Evolutionary conservation across 2,113 vertebrate species (phyloP).

Genomic region (Micromys minutus): DNA sequence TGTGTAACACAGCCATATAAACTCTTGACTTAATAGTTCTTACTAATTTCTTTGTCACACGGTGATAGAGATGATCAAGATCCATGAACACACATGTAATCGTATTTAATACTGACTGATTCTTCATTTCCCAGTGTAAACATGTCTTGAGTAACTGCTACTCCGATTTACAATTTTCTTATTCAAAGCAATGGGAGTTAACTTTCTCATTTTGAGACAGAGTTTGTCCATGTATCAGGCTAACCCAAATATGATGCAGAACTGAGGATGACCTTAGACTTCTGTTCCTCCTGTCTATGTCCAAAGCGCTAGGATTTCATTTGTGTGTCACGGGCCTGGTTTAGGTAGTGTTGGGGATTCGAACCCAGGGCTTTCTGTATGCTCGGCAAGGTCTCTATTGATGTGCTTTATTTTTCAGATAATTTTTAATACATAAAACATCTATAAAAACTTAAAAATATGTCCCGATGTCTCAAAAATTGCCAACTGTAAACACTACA

Average conservation of each 20-base stretch:
- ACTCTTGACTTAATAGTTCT: constrained; percentile 9
- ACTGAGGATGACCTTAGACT: neutral
- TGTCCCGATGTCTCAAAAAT: constrained; percentile 34
- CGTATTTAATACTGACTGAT: constrained; percentile 13
- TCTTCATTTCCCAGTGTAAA: neutral
- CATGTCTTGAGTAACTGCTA: constrained; percentile 12
- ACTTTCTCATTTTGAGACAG: neutral
- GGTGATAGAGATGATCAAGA: neutral
- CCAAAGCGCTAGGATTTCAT: neutral
- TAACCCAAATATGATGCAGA: neutral
- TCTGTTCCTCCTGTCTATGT: neutral
- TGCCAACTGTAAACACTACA: neutral
- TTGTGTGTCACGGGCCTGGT: neutral
- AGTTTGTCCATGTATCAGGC: neutral
- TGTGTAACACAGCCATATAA: neutral
- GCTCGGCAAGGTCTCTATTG: neutral
- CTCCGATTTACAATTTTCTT: neutral
- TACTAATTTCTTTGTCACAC: constrained; percentile 16
- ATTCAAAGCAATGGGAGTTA: neutral
- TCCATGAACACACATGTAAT: neutral
- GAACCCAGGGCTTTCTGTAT: neutral
- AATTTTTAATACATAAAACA: constrained; percentile 7
- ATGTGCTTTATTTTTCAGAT: neutral
- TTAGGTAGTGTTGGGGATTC: neutral
- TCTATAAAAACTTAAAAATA: constrained; percentile 28